Conservation (phyloP, 2,888 invertebrate species). For the Drosophila fulvimacula region DNA sequence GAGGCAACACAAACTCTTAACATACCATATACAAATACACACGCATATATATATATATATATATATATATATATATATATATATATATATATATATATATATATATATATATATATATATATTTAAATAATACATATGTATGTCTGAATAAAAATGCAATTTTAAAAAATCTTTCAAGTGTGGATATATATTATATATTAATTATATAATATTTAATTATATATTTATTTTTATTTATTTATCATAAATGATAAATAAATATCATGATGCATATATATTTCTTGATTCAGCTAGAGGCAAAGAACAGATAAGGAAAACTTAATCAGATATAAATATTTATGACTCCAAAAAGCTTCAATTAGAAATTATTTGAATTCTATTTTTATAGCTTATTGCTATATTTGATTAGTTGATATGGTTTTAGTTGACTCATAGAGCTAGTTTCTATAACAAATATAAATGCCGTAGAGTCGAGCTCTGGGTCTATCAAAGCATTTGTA, state of each 20-base stretch:
- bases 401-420: neutral
- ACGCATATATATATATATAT: slow-evolving; percentile 17
- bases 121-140: slow-evolving; percentile 36
- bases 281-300: neutral
- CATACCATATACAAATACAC: slow-evolving; percentile 39
- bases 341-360: too few species aligned
- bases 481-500: too few species aligned
- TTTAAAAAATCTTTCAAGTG: slow-evolving; percentile 27
- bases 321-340: neutral
- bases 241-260: too few species aligned
- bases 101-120: slow-evolving; percentile 8
- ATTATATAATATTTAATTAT: neutral
- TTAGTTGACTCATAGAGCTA: neutral
- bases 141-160: slow-evolving; percentile 49
- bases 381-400: neutral
- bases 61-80: neutral
- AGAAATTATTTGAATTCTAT: neutral
- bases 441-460: neutral
- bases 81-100: slow-evolving; percentile 5
- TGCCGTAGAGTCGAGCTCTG: neutral
- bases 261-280: neutral
- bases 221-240: neutral
- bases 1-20: slow-evolving; percentile 30
- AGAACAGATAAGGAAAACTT: neutral
- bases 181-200: neutral